phyloP scores from a whole-genome alignment of 2,888 invertebrate species.

The Platerodrilus igneus region DNA sequence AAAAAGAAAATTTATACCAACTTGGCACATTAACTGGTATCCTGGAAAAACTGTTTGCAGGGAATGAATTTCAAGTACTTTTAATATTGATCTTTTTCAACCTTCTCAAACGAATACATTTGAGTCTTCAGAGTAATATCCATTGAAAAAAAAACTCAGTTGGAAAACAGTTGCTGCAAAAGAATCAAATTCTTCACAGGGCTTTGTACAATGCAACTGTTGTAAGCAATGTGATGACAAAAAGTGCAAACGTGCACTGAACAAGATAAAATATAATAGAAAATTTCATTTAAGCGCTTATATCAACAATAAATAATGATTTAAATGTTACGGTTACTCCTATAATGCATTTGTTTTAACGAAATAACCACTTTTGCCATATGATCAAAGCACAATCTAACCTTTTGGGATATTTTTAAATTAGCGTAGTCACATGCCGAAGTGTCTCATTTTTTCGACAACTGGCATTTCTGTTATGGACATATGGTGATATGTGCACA shows the following conservation, averaged over 20 bases:
- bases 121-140: constrained; percentile 1
- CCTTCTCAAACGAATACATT: constrained; percentile 4
- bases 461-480: not conserved
- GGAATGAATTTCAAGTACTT: constrained; percentile 12
- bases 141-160: not conserved
- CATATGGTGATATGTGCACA: not conserved
- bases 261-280: constrained; percentile 9
- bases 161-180: constrained; percentile 5
- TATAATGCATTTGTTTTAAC: not conserved
- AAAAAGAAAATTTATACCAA: constrained; percentile 15
- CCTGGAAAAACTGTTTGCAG: constrained; percentile 10
- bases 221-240: constrained; percentile 4
- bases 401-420: not conserved
- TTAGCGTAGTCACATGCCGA: not conserved
- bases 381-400: not conserved
- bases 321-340: not conserved
- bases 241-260: constrained; percentile 3
- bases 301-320: constrained; percentile 6
- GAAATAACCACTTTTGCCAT: not conserved
- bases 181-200: constrained; percentile 7
- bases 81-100: constrained; percentile 1
- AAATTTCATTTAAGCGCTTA: constrained; percentile 9
- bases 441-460: not conserved
- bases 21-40: constrained; percentile 11
- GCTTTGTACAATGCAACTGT: constrained; percentile 8